Evolutionary conservation across 2,888 invertebrate species (phyloP).

Genomic region (Emesis furor): DNA sequence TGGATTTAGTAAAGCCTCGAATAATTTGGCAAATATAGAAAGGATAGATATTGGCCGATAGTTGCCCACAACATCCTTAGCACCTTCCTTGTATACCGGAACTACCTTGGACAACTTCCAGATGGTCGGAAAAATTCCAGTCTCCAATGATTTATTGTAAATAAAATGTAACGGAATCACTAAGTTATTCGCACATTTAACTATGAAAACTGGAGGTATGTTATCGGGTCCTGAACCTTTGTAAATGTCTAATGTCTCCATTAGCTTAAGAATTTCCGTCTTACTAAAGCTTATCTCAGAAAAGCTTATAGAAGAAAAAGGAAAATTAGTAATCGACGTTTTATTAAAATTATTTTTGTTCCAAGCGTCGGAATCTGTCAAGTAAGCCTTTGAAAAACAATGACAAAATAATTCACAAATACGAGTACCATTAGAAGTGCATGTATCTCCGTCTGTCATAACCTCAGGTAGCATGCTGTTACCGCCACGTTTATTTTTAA

Average conservation of each 20-base stretch:
- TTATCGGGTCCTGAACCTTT: conserved; percentile 4
- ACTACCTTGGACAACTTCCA: conserved; percentile 27
- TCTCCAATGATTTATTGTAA: conserved; percentile 30
- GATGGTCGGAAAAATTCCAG: conserved; percentile 15
- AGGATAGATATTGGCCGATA: conserved; percentile 36
- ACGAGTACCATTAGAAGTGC: neutral
- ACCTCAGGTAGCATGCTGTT: neutral
- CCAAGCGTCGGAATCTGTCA: neutral
- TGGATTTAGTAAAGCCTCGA: conserved; percentile 16
- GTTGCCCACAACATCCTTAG: conserved; percentile 4
- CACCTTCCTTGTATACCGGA: conserved; percentile 6
- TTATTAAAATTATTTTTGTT: no score
- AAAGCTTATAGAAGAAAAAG: neutral
- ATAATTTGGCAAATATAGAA: conserved; percentile 19
- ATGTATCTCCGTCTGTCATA: neutral
- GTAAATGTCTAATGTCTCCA: neutral
- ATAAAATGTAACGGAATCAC: conserved; percentile 28
- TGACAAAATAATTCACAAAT: neutral
- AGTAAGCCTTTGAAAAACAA: neutral
- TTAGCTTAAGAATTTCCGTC: neutral
- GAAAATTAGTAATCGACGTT: neutral
- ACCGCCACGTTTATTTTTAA: neutral
- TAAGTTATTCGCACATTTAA: conserved; percentile 33
- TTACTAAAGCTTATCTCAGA: conserved; percentile 1
- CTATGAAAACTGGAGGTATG: conserved; percentile 42